These are phyloP conservation scores for Cenopis cana DNA, from an alignment of 2,888 invertebrate genomes.

Conservation along the genomic window DNA sequence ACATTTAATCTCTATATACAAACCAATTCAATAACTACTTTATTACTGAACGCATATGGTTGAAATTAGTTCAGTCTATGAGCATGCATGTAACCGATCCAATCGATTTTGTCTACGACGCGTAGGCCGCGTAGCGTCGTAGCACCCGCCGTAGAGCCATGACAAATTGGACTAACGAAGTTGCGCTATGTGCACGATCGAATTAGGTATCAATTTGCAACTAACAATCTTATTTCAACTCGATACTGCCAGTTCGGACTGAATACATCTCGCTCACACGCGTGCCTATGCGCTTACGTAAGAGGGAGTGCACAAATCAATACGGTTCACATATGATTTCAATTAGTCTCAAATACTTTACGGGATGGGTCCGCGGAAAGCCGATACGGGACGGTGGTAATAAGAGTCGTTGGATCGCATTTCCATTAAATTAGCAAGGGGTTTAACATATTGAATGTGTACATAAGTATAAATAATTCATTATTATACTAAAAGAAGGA, in stretches of 20 bases:
- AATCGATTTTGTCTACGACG: conserved; percentile 41
- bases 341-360: neutral
- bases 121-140: conserved; percentile 41
- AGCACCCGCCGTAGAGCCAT: conserved; percentile 43
- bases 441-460: neutral
- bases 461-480: neutral
- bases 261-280: neutral
- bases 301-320: neutral
- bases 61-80: neutral
- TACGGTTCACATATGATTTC: neutral
- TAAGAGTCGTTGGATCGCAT: conserved; percentile 29
- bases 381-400: conserved; percentile 4
- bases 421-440: conserved; percentile 31
- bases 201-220: conserved; percentile 13
- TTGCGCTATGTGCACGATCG: conserved; percentile 36
- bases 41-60: neutral
- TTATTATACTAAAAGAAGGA: neutral
- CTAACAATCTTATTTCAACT: neutral
- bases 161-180: conserved; percentile 43
- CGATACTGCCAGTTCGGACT: neutral
- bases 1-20: conserved; percentile 4
- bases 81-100: conserved; percentile 9
- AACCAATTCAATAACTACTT: neutral
- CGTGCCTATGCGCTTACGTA: neutral
- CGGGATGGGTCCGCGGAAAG: neutral